Conservation (phyloP, 1,140 invertebrate species). For the Nautilus pompilius region DNA sequence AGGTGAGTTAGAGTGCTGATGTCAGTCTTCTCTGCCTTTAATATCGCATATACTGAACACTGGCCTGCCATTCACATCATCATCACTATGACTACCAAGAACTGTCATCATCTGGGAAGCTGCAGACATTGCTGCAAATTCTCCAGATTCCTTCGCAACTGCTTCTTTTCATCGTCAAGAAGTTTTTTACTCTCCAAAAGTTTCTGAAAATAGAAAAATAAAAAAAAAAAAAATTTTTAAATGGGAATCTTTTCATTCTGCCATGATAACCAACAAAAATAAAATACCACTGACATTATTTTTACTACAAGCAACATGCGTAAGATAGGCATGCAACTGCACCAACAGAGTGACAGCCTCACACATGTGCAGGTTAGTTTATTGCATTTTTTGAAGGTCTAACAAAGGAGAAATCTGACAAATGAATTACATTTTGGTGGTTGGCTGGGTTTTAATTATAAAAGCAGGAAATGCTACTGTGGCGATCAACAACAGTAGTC, state of each 20-base stretch:
- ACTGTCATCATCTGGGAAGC: slow-evolving; percentile 21
- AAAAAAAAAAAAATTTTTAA: not conserved
- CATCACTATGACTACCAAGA: slow-evolving; percentile 3
- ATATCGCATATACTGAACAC: not conserved
- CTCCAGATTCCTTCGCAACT: slow-evolving; percentile 31
- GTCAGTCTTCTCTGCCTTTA: not conserved
- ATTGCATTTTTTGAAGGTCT: not conserved
- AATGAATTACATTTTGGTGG: too few species aligned
- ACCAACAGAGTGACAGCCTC: not conserved
- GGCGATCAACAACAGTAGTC: too few species aligned
- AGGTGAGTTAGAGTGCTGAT: not conserved
- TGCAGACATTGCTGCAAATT: slow-evolving; percentile 25
- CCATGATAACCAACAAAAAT: not conserved
- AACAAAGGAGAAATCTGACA: not conserved
- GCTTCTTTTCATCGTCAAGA: slow-evolving; percentile 23
- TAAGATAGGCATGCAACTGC: not conserved
- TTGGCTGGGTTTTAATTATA: too few species aligned
- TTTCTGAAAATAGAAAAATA: slow-evolving; percentile 27
- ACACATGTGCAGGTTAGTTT: not conserved
- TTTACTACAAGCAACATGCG: too few species aligned
- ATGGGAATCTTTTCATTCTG: not conserved
- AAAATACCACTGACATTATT: not conserved
- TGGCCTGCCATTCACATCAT: not conserved
- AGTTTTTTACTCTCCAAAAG: slow-evolving; percentile 28
- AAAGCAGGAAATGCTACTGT: too few species aligned